Evolutionary conservation across 2,797 vertebrate species (phyloP).

Genomic region (Sebastes vulpes): DNA sequence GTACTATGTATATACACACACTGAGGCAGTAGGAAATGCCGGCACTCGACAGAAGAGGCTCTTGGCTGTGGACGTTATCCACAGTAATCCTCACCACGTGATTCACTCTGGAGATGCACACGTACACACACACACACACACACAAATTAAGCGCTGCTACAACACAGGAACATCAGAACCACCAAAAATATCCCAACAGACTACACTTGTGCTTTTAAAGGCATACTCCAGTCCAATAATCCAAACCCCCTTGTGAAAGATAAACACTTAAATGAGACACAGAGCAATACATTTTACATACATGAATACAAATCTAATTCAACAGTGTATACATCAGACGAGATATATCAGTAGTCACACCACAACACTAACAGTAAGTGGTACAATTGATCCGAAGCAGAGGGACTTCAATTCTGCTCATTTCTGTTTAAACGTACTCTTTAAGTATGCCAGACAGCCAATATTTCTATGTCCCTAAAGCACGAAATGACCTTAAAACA

Average conservation of each 20-base stretch:
- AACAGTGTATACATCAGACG: background rate
- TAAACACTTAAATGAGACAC: constrained; percentile 2
- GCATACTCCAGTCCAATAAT: constrained; percentile 9
- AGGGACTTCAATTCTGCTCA: background rate
- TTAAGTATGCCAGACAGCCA: background rate
- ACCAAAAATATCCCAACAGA: constrained; percentile 43
- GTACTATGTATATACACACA: constrained; percentile 17
- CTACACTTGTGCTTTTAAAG: constrained; percentile 26
- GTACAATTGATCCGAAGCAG: background rate
- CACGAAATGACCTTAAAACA: constrained; percentile 29
- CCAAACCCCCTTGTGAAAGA: constrained; percentile 2
- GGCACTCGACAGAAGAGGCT: constrained; percentile 55
- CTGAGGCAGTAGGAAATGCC: constrained; percentile 47
- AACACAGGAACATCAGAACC: constrained; percentile 28
- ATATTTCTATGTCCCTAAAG: constrained; percentile 5
- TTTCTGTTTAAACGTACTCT: background rate
- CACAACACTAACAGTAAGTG: background rate
- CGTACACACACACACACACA: background rate
- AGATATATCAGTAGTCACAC: background rate
- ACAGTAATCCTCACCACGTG: constrained; percentile 67
- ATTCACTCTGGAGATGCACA: constrained; percentile 18
- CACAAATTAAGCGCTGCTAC: constrained; percentile 13
- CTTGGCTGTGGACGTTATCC: constrained; percentile 58
- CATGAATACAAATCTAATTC: background rate
- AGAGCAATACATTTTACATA: background rate